phyloP scores from a whole-genome alignment of 1,140 invertebrate genomes.

The Globodera ellingtonae region DNA sequence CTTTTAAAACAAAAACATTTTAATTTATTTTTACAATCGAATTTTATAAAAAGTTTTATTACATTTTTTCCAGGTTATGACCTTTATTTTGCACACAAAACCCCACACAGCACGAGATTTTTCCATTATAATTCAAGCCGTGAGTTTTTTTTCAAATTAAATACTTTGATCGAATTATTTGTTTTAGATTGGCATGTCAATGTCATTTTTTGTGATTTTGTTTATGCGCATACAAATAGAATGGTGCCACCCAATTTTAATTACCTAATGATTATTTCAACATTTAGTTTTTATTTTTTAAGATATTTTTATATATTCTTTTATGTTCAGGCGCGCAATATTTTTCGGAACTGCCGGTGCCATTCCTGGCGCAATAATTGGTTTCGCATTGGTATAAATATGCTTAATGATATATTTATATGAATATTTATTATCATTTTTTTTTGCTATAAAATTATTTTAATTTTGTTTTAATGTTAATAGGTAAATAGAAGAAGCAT shows the following conservation, averaged over 20 bases:
- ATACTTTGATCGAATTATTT: not conserved
- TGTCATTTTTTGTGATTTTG: constrained; percentile 39
- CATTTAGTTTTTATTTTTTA: too few relatives aligned
- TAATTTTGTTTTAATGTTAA: too few relatives aligned
- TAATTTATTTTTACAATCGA: not conserved
- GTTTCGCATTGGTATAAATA: constrained; percentile 32
- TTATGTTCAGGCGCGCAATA: constrained; percentile 27
- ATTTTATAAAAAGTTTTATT: not conserved
- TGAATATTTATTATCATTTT: too few relatives aligned
- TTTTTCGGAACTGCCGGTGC: constrained; percentile 35
- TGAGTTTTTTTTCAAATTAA: constrained; percentile 27
- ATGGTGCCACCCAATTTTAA: constrained; percentile 26
- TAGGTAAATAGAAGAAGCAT: not conserved
- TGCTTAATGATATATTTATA: not conserved
- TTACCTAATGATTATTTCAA: too few relatives aligned
- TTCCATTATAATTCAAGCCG: constrained; percentile 42
- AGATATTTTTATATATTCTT: too few relatives aligned
- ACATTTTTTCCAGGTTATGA: constrained; percentile 42
- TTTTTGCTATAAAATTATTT: too few relatives aligned
- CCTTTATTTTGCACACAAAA: constrained; percentile 42
- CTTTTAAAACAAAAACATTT: not conserved
- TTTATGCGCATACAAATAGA: constrained; percentile 51
- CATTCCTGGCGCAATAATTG: constrained; percentile 47
- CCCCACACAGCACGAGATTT: constrained; percentile 45
- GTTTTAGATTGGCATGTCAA: constrained; percentile 34